These are phyloP conservation scores for Tuta absoluta DNA, from an alignment of 2,888 invertebrate species.

Conservation along the genomic window DNA sequence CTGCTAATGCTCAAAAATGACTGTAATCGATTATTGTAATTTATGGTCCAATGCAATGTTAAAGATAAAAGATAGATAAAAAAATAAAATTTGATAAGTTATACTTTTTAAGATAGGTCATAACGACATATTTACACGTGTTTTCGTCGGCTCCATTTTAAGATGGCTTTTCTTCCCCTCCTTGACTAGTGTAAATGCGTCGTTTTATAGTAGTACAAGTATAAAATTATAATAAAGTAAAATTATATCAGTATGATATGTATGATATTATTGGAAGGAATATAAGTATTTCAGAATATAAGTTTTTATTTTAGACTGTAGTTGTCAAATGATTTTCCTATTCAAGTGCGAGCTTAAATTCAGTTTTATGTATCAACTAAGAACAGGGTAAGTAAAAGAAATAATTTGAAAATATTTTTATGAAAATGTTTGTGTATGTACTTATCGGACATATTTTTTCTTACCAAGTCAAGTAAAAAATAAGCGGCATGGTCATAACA, in stretches of 20 bases:
- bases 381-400: too few species aligned
- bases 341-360: too few species aligned
- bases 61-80: too few species aligned
- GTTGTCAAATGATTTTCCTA: neutral
- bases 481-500: too few species aligned
- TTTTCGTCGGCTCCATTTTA: neutral
- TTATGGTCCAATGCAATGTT: slow-evolving; percentile 1
- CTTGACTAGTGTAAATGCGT: neutral
- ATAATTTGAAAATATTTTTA: neutral
- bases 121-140: neutral
- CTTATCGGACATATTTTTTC: too few species aligned
- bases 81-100: neutral
- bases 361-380: too few species aligned
- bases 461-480: too few species aligned
- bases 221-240: too few species aligned
- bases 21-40: neutral
- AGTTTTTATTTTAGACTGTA: neutral
- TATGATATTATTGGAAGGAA: neutral
- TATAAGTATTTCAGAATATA: neutral
- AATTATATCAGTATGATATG: neutral
- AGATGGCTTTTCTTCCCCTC: neutral
- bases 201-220: neutral
- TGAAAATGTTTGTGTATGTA: too few species aligned
- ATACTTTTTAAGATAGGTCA: neutral
- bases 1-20: neutral